These are phyloP conservation scores for Macroglossus sobrinus DNA, from an alignment of 2,113 vertebrate species.

Conservation along the genomic window DNA sequence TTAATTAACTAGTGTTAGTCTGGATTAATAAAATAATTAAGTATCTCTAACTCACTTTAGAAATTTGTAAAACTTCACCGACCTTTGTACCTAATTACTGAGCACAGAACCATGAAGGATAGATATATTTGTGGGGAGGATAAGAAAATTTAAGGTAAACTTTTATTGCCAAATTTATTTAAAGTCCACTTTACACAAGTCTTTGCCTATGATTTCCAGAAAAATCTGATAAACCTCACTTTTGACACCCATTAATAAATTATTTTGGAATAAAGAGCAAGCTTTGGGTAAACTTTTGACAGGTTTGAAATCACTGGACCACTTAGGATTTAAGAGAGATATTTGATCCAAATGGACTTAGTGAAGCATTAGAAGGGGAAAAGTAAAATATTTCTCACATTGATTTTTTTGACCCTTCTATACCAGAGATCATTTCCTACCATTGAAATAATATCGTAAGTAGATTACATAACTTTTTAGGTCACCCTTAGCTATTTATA, in stretches of 20 bases:
- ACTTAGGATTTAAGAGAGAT: neutral
- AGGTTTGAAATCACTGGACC: neutral
- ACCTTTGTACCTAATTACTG: neutral
- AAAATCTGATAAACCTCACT: neutral
- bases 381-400: neutral
- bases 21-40: neutral
- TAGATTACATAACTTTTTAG: neutral
- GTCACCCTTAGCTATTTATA: neutral
- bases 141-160: neutral
- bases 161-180: neutral
- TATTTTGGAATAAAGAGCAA: neutral
- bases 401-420: neutral
- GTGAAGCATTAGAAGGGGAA: neutral
- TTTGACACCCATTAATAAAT: neutral
- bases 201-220: neutral
- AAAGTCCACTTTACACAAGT: neutral
- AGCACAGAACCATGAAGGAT: neutral
- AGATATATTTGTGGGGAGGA: neutral
- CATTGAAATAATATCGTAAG: neutral
- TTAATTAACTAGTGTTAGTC: neutral
- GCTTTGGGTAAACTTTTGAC: neutral
- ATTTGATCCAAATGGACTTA: neutral
- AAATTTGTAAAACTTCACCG: neutral
- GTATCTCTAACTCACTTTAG: neutral
- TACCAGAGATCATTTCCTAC: neutral